Conservation (phyloP, 2,113 vertebrate species). For the Chloroceryle aenea region DNA sequence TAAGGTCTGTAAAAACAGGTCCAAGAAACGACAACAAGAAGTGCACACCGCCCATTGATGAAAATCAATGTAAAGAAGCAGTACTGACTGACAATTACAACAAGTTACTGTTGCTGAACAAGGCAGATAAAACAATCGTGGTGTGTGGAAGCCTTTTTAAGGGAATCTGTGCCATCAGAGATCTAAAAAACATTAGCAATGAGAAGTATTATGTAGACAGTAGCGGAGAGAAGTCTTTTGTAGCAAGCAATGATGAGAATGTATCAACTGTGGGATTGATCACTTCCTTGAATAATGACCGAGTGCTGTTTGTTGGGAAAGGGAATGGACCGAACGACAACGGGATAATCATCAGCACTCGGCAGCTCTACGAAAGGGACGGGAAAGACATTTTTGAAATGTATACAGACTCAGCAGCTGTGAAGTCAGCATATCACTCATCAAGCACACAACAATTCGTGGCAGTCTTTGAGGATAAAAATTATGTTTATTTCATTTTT, state of each 20-base stretch:
- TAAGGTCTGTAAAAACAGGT: conserved; percentile 72
- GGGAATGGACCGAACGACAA: conserved; percentile 90
- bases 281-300: conserved; percentile 68
- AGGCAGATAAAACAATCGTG: conserved; percentile 72
- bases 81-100: conserved; percentile 85
- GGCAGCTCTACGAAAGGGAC: conserved; percentile 78
- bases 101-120: conserved; percentile 90
- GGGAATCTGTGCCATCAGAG: conserved; percentile 90
- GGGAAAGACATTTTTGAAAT: conserved; percentile 91
- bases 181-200: conserved; percentile 80
- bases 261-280: conserved; percentile 92
- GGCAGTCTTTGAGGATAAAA: conserved; percentile 84
- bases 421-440: conserved; percentile 82
- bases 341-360: conserved; percentile 94
- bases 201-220: conserved; percentile 85
- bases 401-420: conserved; percentile 85
- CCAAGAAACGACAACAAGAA: conserved; percentile 83
- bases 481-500: conserved; percentile 91
- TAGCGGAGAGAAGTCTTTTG: conserved; percentile 93
- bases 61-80: conserved; percentile 81
- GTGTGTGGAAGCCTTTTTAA: conserved; percentile 93
- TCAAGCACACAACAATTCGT: conserved; percentile 82
- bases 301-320: conserved; percentile 90
- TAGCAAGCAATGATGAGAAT: conserved; percentile 88
- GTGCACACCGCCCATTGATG: conserved; percentile 91